Base-by-base conservation (phyloP, 2,113 vertebrate species). In the Cyanocitta stelleri region DNA sequence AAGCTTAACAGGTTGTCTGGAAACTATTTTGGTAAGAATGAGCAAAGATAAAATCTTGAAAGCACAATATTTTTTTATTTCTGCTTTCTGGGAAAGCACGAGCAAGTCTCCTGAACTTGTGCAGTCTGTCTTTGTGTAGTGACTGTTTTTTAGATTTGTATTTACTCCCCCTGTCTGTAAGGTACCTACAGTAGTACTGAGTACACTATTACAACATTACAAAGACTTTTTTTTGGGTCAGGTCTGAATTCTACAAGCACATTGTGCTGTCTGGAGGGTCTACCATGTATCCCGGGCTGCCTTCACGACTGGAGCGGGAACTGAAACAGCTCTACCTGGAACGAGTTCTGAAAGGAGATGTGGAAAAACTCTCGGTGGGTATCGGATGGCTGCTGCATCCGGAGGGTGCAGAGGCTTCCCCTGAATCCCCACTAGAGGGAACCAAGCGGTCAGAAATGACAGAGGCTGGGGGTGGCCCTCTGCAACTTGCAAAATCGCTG, bases 321-420 rank as follows among this genome's bases (percentile, higher is more conserved):
- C 99, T 99, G 20, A 99, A 99, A 91, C 99, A 99, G 97, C 99
- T 99, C 43, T 99, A 99, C 97, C 97, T 99, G 92, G 99, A 99
- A 95, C 98, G 99, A 29, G 99, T 99, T 88, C 98, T 99, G 82
- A 99, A 99, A 94, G 99, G 99, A 93, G 99, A 99, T 10, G 99
- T 99, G 93, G 99, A 99, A 92, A 99, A 99, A 77, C 99, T 99
- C 86, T 99, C 99, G 95, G 99, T 99, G 97, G 98, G 99, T 97
- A 52, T 23, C 7, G 3, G 17, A 12, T 29, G 3, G n/a, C 46
- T 54, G 32, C 49, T 37, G 37, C 17, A 0, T 24, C 21, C 12
- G 5, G 16, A 10, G 48, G 16, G 5, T 1, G 8, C 33, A 2
- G 35, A 27, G 54, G 24, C 55, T 80, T 88, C 51, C 88, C 74